Evolutionary conservation across 2,888 invertebrate species (phyloP).

Genomic region (Serripes groenlandicus): DNA sequence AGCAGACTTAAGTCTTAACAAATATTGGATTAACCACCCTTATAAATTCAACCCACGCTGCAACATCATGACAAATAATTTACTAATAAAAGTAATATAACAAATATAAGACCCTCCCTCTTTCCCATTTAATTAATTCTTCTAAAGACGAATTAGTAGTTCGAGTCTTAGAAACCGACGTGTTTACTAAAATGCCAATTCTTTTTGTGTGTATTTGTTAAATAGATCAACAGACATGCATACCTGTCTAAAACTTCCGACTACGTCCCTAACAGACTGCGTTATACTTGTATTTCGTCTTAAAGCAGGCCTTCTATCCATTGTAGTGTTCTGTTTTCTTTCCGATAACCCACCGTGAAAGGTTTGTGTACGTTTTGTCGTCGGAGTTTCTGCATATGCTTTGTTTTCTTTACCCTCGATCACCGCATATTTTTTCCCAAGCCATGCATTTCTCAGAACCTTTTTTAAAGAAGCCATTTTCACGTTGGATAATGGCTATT

Average conservation of each 20-base stretch:
- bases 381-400: constrained; percentile 52
- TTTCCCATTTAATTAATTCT: too few relatives aligned
- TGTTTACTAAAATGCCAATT: too few relatives aligned
- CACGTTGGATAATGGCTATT: background rate
- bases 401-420: constrained; percentile 75
- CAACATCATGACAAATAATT: too few relatives aligned
- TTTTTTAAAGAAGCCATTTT: constrained; percentile 63
- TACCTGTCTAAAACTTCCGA: constrained; percentile 80
- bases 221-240: too few relatives aligned
- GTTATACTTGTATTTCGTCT: constrained; percentile 73
- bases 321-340: constrained; percentile 9
- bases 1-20: too few relatives aligned
- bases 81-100: too few relatives aligned
- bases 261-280: constrained; percentile 79
- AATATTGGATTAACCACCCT: too few relatives aligned
- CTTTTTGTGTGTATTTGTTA: too few relatives aligned
- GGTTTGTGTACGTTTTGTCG: constrained; percentile 34
- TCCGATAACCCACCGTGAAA: constrained; percentile 22
- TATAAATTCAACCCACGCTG: too few relatives aligned
- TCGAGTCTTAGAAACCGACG: too few relatives aligned
- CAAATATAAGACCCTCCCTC: too few relatives aligned
- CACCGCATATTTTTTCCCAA: constrained; percentile 72
- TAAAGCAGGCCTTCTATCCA: constrained; percentile 31
- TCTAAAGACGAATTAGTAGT: too few relatives aligned
- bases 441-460: constrained; percentile 69